Evolutionary conservation across 2,797 vertebrate species (phyloP).

Genomic region (Sparidentex hasta): DNA sequence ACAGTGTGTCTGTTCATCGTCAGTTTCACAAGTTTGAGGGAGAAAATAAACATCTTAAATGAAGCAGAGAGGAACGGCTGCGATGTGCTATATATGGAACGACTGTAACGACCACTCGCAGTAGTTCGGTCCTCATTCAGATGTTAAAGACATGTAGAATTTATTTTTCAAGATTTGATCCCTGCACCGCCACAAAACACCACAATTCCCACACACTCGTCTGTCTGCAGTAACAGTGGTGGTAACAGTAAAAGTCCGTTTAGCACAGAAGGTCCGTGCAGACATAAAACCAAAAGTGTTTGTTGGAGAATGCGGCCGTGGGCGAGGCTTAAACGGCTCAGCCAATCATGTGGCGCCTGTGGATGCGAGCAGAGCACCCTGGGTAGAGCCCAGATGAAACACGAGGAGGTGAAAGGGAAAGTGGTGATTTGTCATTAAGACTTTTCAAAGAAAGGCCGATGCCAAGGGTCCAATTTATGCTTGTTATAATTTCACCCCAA

Average conservation of each 20-base stretch:
- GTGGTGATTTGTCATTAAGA: slow-evolving; percentile 87
- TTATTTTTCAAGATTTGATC: slow-evolving; percentile 38
- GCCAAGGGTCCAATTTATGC: slow-evolving; percentile 82
- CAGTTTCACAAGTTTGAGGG: slow-evolving; percentile 52
- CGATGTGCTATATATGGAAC: slow-evolving; percentile 20
- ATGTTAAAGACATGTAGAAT: slow-evolving; percentile 27
- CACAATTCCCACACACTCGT: slow-evolving; percentile 49
- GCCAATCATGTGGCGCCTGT: slow-evolving; percentile 73
- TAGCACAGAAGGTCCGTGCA: slow-evolving; percentile 58
- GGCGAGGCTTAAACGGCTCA: slow-evolving; percentile 67
- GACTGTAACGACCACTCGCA: neutral
- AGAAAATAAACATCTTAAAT: slow-evolving; percentile 50
- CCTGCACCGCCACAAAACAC: slow-evolving; percentile 43
- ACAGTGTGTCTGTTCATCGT: slow-evolving; percentile 55
- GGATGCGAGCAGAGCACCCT: slow-evolving; percentile 70
- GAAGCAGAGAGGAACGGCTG: slow-evolving; percentile 37
- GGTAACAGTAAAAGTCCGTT: slow-evolving; percentile 46
- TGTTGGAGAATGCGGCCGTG: slow-evolving; percentile 67
- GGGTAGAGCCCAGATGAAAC: slow-evolving; percentile 79
- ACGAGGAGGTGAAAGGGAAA: slow-evolving; percentile 83
- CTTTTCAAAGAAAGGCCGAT: slow-evolving; percentile 81
- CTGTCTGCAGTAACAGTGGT: slow-evolving; percentile 37
- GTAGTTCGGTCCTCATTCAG: slow-evolving; percentile 17
- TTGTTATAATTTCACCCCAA: slow-evolving; percentile 73
- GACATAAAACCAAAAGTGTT: slow-evolving; percentile 72